phyloP scores from a whole-genome alignment of 2,797 vertebrate species.

The Malurus splendens region DNA sequence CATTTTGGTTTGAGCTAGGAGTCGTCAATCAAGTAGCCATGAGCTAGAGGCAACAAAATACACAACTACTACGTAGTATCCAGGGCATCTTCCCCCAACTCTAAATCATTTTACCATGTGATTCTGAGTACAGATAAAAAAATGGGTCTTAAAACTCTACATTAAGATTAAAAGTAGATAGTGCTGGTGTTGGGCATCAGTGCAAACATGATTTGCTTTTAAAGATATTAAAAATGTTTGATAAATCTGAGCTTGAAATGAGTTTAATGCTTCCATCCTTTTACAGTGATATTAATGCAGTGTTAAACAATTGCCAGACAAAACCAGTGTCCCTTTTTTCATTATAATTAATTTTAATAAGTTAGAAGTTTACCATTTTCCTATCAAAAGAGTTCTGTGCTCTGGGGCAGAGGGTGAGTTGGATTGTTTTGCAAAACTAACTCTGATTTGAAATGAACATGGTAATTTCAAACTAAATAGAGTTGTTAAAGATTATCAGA shows the following conservation, averaged over 20 bases:
- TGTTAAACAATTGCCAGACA: background rate
- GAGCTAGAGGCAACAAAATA: background rate
- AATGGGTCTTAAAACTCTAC: background rate
- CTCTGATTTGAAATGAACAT: background rate
- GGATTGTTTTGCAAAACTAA: background rate
- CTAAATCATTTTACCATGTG: background rate
- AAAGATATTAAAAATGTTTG: background rate
- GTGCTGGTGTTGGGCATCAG: background rate
- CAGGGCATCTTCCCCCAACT: background rate
- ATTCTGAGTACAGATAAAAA: background rate
- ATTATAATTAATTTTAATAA: background rate
- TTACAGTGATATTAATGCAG: background rate
- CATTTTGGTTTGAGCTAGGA: background rate
- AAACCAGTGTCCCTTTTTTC: background rate
- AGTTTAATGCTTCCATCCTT: background rate
- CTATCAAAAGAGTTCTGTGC: background rate
- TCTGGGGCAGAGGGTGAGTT: background rate
- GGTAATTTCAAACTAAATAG: background rate
- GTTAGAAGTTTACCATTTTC: background rate
- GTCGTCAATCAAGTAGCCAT: background rate
- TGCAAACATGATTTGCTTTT: background rate
- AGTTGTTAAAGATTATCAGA: background rate
- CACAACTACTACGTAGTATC: background rate
- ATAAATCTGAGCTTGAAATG: background rate
- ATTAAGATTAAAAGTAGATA: background rate